phyloP scores from a whole-genome alignment of 1,140 invertebrate genomes.

The Bacillus rossius region DNA sequence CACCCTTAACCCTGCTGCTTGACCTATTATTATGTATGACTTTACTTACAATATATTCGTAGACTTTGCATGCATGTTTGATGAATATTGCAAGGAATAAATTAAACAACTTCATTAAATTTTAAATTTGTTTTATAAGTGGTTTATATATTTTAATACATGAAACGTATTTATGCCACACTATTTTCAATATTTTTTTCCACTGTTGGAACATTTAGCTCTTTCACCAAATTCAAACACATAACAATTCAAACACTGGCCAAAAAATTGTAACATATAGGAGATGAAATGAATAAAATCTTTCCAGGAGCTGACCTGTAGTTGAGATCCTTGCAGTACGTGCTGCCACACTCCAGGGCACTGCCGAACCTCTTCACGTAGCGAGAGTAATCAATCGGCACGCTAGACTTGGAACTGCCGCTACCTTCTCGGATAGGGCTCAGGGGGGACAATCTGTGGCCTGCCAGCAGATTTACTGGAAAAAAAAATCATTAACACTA shows the following conservation, averaged over 20 bases:
- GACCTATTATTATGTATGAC: no score
- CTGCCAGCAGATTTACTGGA: slow-evolving; percentile 2
- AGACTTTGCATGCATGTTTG: no score
- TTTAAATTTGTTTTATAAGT: no score
- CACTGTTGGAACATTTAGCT: background rate
- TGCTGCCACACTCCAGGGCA: slow-evolving; percentile 69
- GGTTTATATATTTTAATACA: background rate
- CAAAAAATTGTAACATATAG: no score
- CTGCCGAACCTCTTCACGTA: slow-evolving; percentile 74
- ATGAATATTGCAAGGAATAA: no score
- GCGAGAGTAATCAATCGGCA: slow-evolving; percentile 65
- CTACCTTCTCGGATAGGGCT: slow-evolving; percentile 7
- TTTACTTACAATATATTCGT: no score
- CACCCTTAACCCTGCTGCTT: no score
- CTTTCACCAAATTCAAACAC: background rate
- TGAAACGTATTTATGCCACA: background rate
- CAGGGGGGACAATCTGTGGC: slow-evolving; percentile 9
- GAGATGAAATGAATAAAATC: background rate
- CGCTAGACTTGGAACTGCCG: slow-evolving; percentile 7
- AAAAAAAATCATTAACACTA: slow-evolving; percentile 2
- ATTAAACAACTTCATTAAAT: no score
- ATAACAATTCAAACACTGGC: no score
- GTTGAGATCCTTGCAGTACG: slow-evolving; percentile 73
- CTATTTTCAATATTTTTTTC: background rate
- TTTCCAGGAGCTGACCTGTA: slow-evolving; percentile 47